Conservation (phyloP, 1,140 invertebrate species). For the Chironomus tepperi region DNA sequence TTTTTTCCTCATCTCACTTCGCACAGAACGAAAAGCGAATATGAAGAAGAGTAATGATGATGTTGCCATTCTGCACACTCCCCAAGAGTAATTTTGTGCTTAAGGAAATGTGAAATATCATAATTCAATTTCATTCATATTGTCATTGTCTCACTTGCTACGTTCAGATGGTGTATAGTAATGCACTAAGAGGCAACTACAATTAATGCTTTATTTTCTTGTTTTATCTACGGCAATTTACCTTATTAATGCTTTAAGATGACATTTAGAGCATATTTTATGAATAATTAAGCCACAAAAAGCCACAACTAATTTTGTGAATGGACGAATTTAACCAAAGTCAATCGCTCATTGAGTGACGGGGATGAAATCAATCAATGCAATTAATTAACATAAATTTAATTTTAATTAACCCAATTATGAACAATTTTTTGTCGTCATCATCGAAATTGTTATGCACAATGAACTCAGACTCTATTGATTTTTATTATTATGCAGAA, state of each 20-base stretch:
- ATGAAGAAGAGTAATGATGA: constrained; percentile 4
- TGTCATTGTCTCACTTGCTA: background rate
- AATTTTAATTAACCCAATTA: too few relatives aligned
- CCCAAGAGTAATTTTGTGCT: constrained; percentile 18
- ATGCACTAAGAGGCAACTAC: background rate
- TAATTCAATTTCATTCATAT: constrained; percentile 13
- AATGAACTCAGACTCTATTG: too few relatives aligned
- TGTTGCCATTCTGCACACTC: constrained; percentile 1
- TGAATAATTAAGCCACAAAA: background rate
- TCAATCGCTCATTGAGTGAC: too few relatives aligned
- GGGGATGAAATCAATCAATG: too few relatives aligned
- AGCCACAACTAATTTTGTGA: background rate
- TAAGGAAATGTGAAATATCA: constrained; percentile 22
- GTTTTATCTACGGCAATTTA: background rate
- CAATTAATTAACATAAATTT: too few relatives aligned
- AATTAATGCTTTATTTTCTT: background rate
- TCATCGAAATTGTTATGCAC: too few relatives aligned
- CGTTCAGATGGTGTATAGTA: too few relatives aligned
- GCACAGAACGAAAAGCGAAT: background rate
- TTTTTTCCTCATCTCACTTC: too few relatives aligned
- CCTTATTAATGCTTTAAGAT: background rate
- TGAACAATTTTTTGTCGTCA: too few relatives aligned
- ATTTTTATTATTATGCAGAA: too few relatives aligned
- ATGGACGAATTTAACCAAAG: too few relatives aligned
- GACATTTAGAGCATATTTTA: background rate